These are phyloP conservation scores for Hecatera dysodea DNA, from an alignment of 2,888 invertebrate genomes.

Conservation along the genomic window DNA sequence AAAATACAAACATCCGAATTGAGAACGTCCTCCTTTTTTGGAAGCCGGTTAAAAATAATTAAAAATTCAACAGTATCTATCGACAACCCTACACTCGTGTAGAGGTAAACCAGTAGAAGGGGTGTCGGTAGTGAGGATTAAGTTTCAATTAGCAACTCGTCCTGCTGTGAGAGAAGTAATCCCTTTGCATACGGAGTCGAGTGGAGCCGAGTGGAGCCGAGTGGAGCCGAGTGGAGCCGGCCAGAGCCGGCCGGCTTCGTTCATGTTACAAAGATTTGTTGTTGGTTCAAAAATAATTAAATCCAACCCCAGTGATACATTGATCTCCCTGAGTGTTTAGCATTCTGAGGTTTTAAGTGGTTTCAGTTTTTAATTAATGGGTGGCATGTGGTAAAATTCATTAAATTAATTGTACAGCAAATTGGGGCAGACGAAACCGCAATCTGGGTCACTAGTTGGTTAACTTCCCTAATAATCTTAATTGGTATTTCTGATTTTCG, in stretches of 20 bases:
- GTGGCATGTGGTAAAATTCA: background rate
- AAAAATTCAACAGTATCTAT: too few relatives aligned
- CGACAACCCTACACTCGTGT: conserved; percentile 33
- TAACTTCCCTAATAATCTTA: background rate
- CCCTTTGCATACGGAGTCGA: conserved; percentile 12
- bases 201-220: background rate
- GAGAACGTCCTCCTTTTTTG: too few relatives aligned
- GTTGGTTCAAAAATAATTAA: background rate
- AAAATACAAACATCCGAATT: too few relatives aligned
- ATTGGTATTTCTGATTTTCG: background rate
- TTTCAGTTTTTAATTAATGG: background rate
- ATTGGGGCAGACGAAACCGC: background rate
- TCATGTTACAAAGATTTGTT: background rate
- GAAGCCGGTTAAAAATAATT: background rate
- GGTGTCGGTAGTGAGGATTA: conserved; percentile 55
- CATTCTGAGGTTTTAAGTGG: background rate
- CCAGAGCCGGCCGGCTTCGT: background rate
- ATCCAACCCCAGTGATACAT: background rate
- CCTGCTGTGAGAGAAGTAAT: conserved; percentile 11
- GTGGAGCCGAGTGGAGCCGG: background rate
- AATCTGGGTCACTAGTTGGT: background rate
- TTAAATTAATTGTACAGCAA: too few relatives aligned
- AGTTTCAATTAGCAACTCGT: conserved; percentile 63
- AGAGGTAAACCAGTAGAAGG: conserved; percentile 22
- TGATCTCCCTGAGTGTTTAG: background rate